Conservation (phyloP, 2,113 vertebrate genomes). For the Archilochus colubris region DNA sequence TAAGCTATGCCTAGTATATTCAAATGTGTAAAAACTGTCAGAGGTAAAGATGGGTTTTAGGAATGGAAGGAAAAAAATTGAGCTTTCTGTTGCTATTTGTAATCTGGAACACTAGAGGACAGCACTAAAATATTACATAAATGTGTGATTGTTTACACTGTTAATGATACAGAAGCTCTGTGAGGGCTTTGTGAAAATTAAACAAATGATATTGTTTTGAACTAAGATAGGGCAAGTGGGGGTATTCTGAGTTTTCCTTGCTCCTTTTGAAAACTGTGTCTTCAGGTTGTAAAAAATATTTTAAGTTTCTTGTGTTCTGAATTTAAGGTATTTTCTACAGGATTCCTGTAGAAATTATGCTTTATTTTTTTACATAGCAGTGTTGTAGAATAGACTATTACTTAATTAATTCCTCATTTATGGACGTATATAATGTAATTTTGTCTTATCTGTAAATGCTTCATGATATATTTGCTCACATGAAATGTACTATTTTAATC, state of each 20-base stretch:
- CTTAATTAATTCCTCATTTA: not conserved
- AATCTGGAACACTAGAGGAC: conserved; percentile 69
- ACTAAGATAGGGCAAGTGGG: not conserved
- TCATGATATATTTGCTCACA: not conserved
- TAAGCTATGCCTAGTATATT: not conserved
- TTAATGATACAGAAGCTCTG: not conserved
- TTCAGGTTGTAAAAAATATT: not conserved
- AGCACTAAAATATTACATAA: conserved; percentile 68
- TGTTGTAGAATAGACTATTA: not conserved
- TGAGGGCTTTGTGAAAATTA: not conserved
- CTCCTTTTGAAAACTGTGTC: not conserved
- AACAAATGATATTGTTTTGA: not conserved
- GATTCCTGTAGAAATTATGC: not conserved
- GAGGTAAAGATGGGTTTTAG: not conserved
- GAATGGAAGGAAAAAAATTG: not conserved
- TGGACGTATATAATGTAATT: too few relatives aligned
- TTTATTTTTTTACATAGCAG: not conserved
- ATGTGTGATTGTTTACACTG: conserved; percentile 41
- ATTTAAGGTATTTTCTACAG: not conserved
- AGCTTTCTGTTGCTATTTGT: conserved; percentile 52
- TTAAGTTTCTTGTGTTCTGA: not conserved
- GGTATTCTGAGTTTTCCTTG: not conserved
- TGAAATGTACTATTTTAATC: not conserved
- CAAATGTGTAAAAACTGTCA: not conserved
- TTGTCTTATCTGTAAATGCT: not conserved